A percentile compares a stretch with the other conserved stretches of the same genome.
These are phyloP conservation scores for Delphinus delphis DNA, from an alignment of 2,113 vertebrate genomes.

Conservation along the genomic window DNA sequence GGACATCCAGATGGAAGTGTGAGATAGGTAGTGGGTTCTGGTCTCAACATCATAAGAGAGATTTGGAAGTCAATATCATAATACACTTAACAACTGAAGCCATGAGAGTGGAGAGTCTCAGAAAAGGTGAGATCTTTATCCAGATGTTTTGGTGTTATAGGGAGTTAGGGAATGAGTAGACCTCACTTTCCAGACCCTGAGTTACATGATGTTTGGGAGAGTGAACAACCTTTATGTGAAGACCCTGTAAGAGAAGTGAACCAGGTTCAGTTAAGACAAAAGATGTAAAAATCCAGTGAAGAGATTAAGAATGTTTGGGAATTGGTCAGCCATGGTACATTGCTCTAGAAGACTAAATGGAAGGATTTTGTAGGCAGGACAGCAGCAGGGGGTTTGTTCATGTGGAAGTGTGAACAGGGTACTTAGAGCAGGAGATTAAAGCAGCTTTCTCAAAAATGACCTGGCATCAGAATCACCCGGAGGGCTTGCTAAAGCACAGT, in stretches of 20 bases:
- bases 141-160: not conserved
- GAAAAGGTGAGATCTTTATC: slow-evolving; percentile 2
- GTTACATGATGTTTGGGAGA: not conserved
- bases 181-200: not conserved
- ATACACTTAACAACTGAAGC: not conserved
- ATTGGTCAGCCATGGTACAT: not conserved
- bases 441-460: not conserved
- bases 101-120: not conserved
- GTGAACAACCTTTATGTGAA: not conserved
- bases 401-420: not conserved
- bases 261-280: not conserved
- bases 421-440: not conserved
- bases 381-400: not conserved
- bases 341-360: not conserved
- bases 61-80: not conserved
- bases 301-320: not conserved
- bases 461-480: not conserved
- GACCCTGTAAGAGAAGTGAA: not conserved
- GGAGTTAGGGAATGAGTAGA: not conserved
- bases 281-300: not conserved
- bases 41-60: not conserved
- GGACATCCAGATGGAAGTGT: not conserved
- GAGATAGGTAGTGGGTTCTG: not conserved
- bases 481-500: not conserved
- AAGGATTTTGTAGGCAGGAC: not conserved